These are phyloP conservation scores for Columba livia DNA, from an alignment of 2,113 vertebrate genomes.

Conservation along the genomic window DNA sequence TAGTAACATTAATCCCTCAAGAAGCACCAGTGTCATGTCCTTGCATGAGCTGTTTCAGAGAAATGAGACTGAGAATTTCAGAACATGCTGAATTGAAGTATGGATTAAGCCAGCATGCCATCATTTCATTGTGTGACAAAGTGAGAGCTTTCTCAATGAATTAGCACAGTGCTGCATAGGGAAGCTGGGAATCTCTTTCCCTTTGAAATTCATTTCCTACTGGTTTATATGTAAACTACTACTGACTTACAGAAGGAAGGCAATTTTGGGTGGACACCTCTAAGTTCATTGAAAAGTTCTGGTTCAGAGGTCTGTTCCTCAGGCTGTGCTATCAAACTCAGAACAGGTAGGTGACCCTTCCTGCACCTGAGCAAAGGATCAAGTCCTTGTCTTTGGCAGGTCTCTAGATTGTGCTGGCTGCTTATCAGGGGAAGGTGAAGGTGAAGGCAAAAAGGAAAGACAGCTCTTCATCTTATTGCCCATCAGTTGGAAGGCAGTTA, in stretches of 20 bases:
- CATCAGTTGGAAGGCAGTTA: not conserved
- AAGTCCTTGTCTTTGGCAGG: not conserved
- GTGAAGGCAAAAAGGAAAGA: not conserved
- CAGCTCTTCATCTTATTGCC: not conserved
- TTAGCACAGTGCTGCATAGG: not conserved
- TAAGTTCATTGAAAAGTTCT: not conserved
- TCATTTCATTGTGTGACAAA: not conserved
- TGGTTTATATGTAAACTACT: not conserved
- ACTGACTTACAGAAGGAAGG: not conserved
- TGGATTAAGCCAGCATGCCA: not conserved
- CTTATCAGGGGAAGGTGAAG: not conserved
- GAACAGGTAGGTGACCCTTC: not conserved
- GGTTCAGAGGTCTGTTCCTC: not conserved
- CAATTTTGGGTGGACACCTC: not conserved
- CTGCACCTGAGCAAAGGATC: not conserved
- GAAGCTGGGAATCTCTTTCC: not conserved
- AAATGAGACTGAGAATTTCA: not conserved
- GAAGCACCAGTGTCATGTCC: not conserved
- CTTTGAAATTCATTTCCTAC: not conserved
- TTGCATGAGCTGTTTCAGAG: not conserved
- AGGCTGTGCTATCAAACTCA: not conserved
- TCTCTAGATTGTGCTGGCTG: not conserved
- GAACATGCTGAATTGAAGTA: not conserved
- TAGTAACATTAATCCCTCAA: not conserved
- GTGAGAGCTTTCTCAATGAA: not conserved